Evolutionary conservation across 2,113 vertebrate genomes (phyloP), one percentile per base, ranked within the genome.

Genomic region (Crocuta crocuta): DNA sequence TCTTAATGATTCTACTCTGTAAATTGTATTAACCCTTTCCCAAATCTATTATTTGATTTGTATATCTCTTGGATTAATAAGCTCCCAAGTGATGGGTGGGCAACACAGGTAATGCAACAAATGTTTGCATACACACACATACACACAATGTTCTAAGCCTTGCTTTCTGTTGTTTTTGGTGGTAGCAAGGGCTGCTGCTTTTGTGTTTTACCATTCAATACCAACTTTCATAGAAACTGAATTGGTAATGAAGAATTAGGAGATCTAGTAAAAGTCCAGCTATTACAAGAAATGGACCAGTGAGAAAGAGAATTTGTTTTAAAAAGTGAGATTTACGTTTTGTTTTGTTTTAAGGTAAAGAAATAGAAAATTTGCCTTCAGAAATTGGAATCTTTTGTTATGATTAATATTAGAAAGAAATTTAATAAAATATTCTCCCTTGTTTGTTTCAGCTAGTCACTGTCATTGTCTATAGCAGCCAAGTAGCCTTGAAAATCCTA

Each of bases 321-420:
- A 76, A 85, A 94, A 73, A 91, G 21, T 93, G 61, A 58, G 7
- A 82, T 82, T 48, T 16, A 16, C 28, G 10, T 53, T 33, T 55
- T 89, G 11, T 10, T 31, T 96, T 78, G 7, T 21, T 92, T 89
- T 65, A 73, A 71, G 21, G 4, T 71, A 33, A 94, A 96, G 16
- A 88, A 92, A 94, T 43, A 88, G 39, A 73, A 82, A 89, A n/a
- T 2, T 61, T 94, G 33, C n/a, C 85, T 95, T 94, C 28, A 78
- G 50, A 85, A 92, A 65, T 74, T 48, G 19, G 5, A 94, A 87
- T 39, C 0, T 48, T 84, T 48, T 23, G 17, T 31, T 82, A 61
- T 90, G 48, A 31, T 65, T 58, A 61, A 76, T 66, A 70, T n/a
- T 68, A 35, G 13, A 66, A 79, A 89, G 28, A 11, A 70, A 78